Conservation (phyloP, 2,113 vertebrate species). For the Dolichallabes microphthalmus region DNA sequence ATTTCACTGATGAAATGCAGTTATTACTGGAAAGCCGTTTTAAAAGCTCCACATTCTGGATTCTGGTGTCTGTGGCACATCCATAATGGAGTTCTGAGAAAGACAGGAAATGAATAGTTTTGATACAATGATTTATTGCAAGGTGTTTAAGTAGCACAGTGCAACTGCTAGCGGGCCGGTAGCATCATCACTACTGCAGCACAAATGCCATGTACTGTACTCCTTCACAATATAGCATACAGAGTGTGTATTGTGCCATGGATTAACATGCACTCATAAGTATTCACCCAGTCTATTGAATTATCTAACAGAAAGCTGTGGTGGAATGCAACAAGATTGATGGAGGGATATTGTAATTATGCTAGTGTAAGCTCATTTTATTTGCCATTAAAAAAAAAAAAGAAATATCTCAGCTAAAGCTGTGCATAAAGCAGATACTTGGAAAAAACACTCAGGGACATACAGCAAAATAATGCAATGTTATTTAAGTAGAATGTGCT, state of each 20-base stretch:
- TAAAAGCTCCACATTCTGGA: slow-evolving; percentile 31
- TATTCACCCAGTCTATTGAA: slow-evolving; percentile 34
- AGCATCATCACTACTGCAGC: slow-evolving; percentile 26
- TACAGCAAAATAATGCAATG: slow-evolving; percentile 2
- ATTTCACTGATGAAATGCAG: slow-evolving; percentile 50
- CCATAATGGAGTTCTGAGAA: slow-evolving; percentile 24
- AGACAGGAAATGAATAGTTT: slow-evolving; percentile 41
- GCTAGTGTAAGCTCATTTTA: slow-evolving; percentile 54
- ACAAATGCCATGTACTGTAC: slow-evolving; percentile 12
- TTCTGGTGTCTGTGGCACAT: slow-evolving; percentile 31
- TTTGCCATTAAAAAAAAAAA: slow-evolving; percentile 32
- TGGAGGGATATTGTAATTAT: slow-evolving; percentile 46
- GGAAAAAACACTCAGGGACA: slow-evolving; percentile 25
- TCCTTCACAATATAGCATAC: slow-evolving; percentile 18
- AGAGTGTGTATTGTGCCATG: slow-evolving; percentile 5
- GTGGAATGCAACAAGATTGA: slow-evolving; percentile 46
- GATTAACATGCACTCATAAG: slow-evolving; percentile 42
- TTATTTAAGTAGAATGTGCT: slow-evolving; percentile 28
- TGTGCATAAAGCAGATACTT: slow-evolving; percentile 39
- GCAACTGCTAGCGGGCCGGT: slow-evolving; percentile 34
- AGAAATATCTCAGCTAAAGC: slow-evolving; percentile 42
- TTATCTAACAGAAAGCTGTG: slow-evolving; percentile 30
- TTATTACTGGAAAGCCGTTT: slow-evolving; percentile 40
- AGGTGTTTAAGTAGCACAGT: slow-evolving; percentile 28
- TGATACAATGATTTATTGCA: slow-evolving; percentile 52